These are phyloP conservation scores for Melieria picta DNA, from an alignment of 2,888 invertebrate species.

Conservation along the genomic window DNA sequence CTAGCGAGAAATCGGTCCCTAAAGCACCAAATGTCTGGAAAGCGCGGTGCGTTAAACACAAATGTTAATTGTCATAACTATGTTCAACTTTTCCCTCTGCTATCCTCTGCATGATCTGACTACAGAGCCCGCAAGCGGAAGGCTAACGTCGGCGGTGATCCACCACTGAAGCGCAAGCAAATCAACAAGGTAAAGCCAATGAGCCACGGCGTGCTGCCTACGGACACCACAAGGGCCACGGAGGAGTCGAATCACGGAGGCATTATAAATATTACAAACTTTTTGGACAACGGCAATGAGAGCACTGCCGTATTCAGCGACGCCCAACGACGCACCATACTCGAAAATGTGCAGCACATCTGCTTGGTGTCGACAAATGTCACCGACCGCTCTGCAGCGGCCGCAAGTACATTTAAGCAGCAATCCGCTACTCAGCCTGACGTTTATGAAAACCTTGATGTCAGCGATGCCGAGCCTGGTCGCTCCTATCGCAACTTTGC, in stretches of 20 bases:
- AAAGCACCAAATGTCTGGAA: not conserved
- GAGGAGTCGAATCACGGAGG: constrained; percentile 36
- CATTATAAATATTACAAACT: constrained; percentile 34
- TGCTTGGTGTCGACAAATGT: constrained; percentile 1
- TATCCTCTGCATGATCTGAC: not conserved
- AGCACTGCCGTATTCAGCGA: constrained; percentile 33
- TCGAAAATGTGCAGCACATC: constrained; percentile 35
- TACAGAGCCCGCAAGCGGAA: constrained; percentile 9
- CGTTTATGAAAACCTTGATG: constrained; percentile 30
- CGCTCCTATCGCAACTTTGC: constrained; percentile 37
- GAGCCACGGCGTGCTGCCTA: constrained; percentile 35
- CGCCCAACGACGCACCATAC: constrained; percentile 33
- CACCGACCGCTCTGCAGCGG: not conserved
- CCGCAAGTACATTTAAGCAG: not conserved
- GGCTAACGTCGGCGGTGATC: not conserved
- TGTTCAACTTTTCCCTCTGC: no score
- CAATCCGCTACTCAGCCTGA: not conserved
- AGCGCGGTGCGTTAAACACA: not conserved
- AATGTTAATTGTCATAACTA: not conserved
- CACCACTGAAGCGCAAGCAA: constrained; percentile 32
- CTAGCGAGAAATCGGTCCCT: not conserved
- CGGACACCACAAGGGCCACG: constrained; percentile 5
- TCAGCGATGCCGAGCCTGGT: constrained; percentile 38
- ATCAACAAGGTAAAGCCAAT: constrained; percentile 45
- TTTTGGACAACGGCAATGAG: constrained; percentile 28